Evolutionary conservation across 1,140 invertebrate genomes (phyloP), one percentile per base, ranked within the genome.

Genomic region (Bombus polaris): DNA sequence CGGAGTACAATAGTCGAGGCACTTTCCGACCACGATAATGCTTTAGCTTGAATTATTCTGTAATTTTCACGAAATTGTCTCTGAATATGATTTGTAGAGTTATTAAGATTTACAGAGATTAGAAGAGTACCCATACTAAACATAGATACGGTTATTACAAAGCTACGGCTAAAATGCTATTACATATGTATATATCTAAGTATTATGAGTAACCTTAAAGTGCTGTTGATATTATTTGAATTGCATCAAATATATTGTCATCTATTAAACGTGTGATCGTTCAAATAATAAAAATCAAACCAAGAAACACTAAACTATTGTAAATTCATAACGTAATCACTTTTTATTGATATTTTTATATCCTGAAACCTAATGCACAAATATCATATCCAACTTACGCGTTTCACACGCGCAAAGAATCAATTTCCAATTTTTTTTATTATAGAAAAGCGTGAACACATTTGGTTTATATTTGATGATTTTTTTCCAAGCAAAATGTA

Each of bases 31-130:
- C 87, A 59, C 68, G 89, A 89, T 90, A 91, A 91, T 83, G 87
- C 89, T 84, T 70, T 79, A 65, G 75, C 87, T 76, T 89, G 89
- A 90, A 87, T 91, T 91, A 91, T 91, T 91, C 90, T 70, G 87
- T 72, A 91, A 90, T 91, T 91, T 90, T 89, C 87, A 74, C 87
- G 75, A 90, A 90, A 90, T 88, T 91, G 82, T 89, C 90, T 84
- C 84, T 62, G 75, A 81, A 86, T 59, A 82, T 90, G 89, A 90
- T 90, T 91, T 87, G 81, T 87, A 47, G 83, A 88, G 83, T 91
- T 91, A 87, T 91, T 90, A 90, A 90, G 87, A 91, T 90, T 88
- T 88, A 85, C 65, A 71, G 78, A 87, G 89, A 91, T 91, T 91
- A 90, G 84, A 78, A 62, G 65, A 57, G 62, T 53, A 80, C 37